Base-by-base conservation (phyloP, 2,888 invertebrate genomes). In the Apamea epomidion region DNA sequence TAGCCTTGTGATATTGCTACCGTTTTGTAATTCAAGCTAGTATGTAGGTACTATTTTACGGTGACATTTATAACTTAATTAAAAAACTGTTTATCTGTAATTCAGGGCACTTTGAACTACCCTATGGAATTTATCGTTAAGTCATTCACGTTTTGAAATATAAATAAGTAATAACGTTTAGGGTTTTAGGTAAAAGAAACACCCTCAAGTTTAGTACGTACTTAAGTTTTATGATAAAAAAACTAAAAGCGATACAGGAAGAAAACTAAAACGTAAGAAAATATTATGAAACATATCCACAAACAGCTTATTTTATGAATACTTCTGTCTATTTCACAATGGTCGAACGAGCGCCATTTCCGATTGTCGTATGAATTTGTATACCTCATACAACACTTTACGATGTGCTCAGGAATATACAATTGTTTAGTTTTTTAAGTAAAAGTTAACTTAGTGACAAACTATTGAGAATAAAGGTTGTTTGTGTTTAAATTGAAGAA, bases 251-350 rank as follows among this genome's bases (percentile, higher is more conserved):
- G 25, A 37, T 78, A 64, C 42, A 76, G 84, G 74, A 77, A 84
- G 80, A 48, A 51, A 62, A 21, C n/a, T 6, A 21, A 67, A 64
- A 68, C 5, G 10, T 37, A 64, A 32, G 75, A 85, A 65, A 76
- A 74, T 74, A 58, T 58, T 37, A 76, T 29, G 54, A 32, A 45
- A 68, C 45, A 71, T 83, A 83, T 78, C 68, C 58, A 42, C n/a
- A 65, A 68, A 76, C 76, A 72, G 29, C 12, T 75, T 65, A 80
- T 80, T 76, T 81, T 83, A 85, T 78, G 74, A 80, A 71, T 71
- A 86, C 79, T 84, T 81, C 81, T 78, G 82, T 80, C 78, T 81
- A 71, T 74, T 62, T 29, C 80, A 87, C 88, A 85, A 83, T 84
- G 83, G 81, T 72, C 67, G 71, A 65, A 80, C 79, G 60, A 78